Conservation (phyloP, 2,888 invertebrate species). For the Rhagonycha lutea region DNA sequence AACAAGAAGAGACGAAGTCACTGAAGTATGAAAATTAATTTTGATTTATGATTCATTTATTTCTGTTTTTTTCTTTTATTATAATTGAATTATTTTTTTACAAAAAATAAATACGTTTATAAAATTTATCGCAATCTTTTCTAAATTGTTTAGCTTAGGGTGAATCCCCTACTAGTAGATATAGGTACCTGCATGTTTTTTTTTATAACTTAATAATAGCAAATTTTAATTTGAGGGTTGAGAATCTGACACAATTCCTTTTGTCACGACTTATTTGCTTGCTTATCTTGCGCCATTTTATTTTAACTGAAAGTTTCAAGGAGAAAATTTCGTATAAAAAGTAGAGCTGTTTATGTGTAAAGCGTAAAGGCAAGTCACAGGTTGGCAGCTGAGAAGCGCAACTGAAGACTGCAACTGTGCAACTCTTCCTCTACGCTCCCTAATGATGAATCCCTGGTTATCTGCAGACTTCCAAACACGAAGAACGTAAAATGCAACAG, state of each 20-base stretch:
- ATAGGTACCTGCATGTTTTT: not conserved
- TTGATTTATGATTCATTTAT: not conserved
- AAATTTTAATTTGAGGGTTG: not conserved
- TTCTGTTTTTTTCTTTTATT: not conserved
- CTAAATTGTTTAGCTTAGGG: not conserved
- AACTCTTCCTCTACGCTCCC: conserved; percentile 38
- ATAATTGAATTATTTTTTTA: not conserved
- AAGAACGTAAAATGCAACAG: conserved; percentile 52
- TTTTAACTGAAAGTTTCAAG: not conserved
- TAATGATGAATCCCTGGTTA: conserved; percentile 49
- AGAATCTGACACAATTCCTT: not conserved
- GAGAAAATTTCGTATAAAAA: conserved; percentile 4
- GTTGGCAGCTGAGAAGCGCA: conserved; percentile 39
- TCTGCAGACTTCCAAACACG: conserved; percentile 57
- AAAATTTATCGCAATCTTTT: not conserved
- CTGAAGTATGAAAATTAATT: not conserved
- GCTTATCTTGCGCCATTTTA: not conserved
- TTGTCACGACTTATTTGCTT: not conserved
- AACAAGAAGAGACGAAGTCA: not conserved
- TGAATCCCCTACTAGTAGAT: not conserved
- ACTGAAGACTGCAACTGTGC: conserved; percentile 40
- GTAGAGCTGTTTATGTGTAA: conserved; percentile 18
- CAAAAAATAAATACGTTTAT: not conserved
- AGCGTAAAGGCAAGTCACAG: conserved; percentile 35
- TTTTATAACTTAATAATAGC: not conserved